phyloP scores from a whole-genome alignment of 2,113 vertebrate genomes.

The Xenotilapia leptura region DNA sequence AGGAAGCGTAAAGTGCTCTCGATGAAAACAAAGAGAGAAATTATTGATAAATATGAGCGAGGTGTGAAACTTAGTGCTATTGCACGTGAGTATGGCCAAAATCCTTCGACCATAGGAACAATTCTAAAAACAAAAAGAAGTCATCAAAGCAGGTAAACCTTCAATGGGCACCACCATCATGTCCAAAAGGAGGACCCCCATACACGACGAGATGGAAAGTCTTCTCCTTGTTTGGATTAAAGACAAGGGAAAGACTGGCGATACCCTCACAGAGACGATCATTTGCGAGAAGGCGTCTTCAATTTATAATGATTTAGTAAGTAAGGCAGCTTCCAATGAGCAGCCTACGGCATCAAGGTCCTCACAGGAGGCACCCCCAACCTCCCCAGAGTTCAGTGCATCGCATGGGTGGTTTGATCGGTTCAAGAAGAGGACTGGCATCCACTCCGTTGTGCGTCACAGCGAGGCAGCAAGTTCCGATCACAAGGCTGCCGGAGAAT shows the following conservation, averaged over 20 bases:
- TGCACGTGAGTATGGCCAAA: neutral
- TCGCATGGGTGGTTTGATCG: fast-evolving
- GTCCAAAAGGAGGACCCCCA: neutral
- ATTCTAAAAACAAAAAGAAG: neutral
- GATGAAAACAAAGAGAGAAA: neutral
- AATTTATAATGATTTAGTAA: neutral
- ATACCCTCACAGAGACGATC: fast-evolving
- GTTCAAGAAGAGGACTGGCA: neutral
- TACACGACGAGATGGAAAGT: too few species aligned
- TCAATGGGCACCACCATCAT: neutral
- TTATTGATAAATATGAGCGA: neutral
- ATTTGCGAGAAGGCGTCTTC: fast-evolving
- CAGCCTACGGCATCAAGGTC: fast-evolving
- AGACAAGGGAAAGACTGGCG: too few species aligned
- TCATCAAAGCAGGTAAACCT: neutral
- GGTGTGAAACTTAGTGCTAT: neutral
- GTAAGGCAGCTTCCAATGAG: fast-evolving
- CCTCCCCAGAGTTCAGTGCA: fast-evolving
- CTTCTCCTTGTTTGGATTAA: too few species aligned
- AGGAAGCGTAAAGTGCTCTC: neutral
- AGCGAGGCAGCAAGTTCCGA: neutral
- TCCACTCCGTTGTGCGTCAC: fast-evolving
- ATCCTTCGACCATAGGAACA: neutral
- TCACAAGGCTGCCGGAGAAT: neutral
- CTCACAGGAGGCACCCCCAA: fast-evolving